Evolutionary conservation across 2,888 invertebrate species (phyloP).

Genomic region (Cephus pygmeus): DNA sequence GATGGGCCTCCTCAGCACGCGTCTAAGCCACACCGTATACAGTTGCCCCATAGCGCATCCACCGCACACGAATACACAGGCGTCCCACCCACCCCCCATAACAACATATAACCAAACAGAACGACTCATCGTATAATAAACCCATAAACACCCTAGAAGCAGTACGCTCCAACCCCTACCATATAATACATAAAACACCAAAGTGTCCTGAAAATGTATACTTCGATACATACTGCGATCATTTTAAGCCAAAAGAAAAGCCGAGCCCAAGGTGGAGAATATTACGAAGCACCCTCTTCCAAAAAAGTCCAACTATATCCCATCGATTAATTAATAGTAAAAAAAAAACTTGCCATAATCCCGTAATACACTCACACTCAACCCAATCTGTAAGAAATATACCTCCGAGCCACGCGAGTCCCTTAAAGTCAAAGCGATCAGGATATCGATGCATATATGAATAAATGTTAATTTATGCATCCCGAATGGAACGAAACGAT

Average conservation of each 20-base stretch:
- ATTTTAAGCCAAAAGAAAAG: neutral
- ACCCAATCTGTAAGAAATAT: neutral
- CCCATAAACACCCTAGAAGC: conserved; percentile 63
- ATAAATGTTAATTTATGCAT: conserved; percentile 18
- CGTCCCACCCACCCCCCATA: neutral
- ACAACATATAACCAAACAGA: conserved; percentile 36
- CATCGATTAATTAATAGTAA: neutral
- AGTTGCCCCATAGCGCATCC: neutral
- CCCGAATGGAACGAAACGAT: conserved; percentile 16
- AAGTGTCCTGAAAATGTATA: conserved; percentile 27
- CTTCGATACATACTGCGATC: conserved; percentile 21
- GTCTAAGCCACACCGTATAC: conserved; percentile 27
- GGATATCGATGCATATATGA: neutral
- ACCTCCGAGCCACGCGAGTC: neutral
- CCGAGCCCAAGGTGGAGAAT: neutral
- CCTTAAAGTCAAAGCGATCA: neutral
- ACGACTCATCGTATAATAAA: conserved; percentile 61
- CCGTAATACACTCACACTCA: neutral
- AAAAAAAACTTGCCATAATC: neutral
- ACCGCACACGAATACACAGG: neutral
- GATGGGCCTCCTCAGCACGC: conserved; percentile 37
- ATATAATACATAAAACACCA: conserved; percentile 47
- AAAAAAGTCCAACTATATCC: neutral
- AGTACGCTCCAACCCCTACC: conserved; percentile 24
- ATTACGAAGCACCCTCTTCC: neutral